Conservation (phyloP, 2,888 invertebrate species). For the Beris chalybata region DNA sequence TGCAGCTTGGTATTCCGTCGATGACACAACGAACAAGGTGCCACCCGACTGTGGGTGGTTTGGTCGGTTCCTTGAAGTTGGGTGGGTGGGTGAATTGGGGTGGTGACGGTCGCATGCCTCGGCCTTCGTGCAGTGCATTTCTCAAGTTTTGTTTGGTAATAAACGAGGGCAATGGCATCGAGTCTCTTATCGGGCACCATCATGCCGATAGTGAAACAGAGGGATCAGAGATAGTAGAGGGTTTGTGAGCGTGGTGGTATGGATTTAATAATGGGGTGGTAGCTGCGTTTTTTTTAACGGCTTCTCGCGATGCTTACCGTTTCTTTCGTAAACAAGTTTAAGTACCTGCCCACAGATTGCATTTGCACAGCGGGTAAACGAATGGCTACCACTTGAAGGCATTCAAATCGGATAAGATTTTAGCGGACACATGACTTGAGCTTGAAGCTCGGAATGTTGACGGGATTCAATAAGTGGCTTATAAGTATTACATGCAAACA, state of each 20-base stretch:
- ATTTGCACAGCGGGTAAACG: neutral
- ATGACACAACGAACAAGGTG: neutral
- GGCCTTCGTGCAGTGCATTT: slow-evolving; percentile 2
- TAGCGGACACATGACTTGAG: no score
- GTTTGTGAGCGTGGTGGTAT: neutral
- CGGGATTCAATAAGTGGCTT: no score
- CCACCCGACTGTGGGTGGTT: neutral
- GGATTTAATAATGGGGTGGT: slow-evolving; percentile 13
- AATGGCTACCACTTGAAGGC: neutral
- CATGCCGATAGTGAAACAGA: slow-evolving; percentile 18
- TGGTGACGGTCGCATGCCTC: no score
- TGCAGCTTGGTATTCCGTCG: neutral
- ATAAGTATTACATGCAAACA: no score
- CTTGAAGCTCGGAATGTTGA: no score
- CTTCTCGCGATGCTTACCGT: neutral
- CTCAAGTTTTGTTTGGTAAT: slow-evolving; percentile 20
- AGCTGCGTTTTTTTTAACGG: neutral
- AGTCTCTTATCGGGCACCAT: slow-evolving; percentile 10
- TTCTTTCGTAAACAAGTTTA: slow-evolving; percentile 16
- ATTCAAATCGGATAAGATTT: neutral
- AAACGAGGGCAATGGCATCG: slow-evolving; percentile 30
- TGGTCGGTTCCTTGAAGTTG: neutral
- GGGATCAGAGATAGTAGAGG: neutral
- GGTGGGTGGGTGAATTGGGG: neutral
- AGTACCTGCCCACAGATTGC: neutral